Percentiles rank a stretch among this genome's conserved stretches.
Conservation (phyloP, 92 coral and sea anemone genomes). For the Porites cylindrica region DNA sequence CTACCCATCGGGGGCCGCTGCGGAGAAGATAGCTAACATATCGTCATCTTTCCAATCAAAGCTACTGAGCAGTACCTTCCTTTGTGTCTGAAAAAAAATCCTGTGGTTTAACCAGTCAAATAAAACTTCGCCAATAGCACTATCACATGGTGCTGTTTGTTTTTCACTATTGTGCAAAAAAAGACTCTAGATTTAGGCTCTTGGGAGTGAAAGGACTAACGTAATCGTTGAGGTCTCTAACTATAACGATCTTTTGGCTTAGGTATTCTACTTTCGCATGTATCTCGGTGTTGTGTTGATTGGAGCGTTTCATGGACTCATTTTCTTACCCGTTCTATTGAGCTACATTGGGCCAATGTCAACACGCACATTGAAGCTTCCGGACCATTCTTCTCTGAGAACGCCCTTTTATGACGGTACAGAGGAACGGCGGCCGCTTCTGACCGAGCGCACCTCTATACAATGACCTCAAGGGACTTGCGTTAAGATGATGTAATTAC, state of each 20-base stretch:
- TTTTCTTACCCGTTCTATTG: conserved; percentile 93
- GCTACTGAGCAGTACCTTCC: too few relatives aligned
- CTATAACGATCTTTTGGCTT: not conserved
- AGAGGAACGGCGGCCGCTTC: conserved; percentile 50
- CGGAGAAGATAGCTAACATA: too few relatives aligned
- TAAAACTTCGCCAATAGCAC: too few relatives aligned
- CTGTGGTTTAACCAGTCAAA: too few relatives aligned
- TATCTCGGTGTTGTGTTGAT: conserved; percentile 95
- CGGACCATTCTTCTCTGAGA: conserved; percentile 16
- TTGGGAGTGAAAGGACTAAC: too few relatives aligned
- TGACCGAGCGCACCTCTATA: conserved; percentile 36
- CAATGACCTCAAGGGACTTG: conserved; percentile 31
- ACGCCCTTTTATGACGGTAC: conserved; percentile 45
- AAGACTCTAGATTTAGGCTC: too few relatives aligned
- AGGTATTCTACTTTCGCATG: conserved; percentile 99
- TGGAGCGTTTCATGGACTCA: conserved; percentile 95
- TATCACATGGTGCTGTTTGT: too few relatives aligned
- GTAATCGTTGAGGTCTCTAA: not conserved
- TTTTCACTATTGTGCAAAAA: too few relatives aligned
- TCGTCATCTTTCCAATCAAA: too few relatives aligned
- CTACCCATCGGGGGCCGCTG: too few relatives aligned
- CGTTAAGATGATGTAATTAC: not conserved
- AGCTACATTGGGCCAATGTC: conserved; percentile 94
- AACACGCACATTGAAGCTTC: conserved; percentile 21
- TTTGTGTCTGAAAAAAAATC: too few relatives aligned